phyloP scores from a whole-genome alignment of 2,888 invertebrate species.

The Yponomeuta cagnagella region DNA sequence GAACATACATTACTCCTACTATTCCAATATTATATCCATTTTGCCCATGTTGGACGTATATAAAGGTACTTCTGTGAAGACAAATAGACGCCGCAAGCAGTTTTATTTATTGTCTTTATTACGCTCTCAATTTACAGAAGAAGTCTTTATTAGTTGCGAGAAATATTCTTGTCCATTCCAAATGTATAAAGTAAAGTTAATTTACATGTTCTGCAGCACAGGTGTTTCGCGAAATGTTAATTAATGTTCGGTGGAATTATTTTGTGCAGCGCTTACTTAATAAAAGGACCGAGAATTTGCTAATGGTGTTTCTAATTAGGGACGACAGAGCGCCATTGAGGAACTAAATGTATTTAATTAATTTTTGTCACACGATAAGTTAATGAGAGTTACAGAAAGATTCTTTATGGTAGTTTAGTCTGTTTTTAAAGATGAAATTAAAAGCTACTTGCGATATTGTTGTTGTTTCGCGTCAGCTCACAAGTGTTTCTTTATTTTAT shows the following conservation, averaged over 20 bases:
- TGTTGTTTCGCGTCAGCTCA: neutral
- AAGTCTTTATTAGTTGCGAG: conserved; percentile 11
- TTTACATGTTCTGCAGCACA: conserved; percentile 37
- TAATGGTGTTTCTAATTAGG: conserved; percentile 12
- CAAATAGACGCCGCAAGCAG: neutral
- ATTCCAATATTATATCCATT: neutral
- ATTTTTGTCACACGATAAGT: neutral
- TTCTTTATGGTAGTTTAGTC: neutral
- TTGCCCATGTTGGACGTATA: neutral
- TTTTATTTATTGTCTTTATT: conserved; percentile 36
- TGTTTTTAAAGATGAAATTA: neutral
- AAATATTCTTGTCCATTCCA: conserved; percentile 37
- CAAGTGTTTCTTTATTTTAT: no score
- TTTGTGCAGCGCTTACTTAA: conserved; percentile 32
- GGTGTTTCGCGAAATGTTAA: conserved; percentile 52
- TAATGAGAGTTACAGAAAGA: neutral
- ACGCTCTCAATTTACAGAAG: conserved; percentile 12
- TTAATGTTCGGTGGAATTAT: conserved; percentile 49
- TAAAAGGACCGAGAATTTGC: conserved; percentile 24
- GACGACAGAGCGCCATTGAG: neutral
- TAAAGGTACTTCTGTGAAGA: neutral
- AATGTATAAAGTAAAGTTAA: conserved; percentile 48
- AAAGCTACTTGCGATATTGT: neutral
- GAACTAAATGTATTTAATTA: conserved; percentile 2
- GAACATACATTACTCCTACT: neutral